These are phyloP conservation scores for Neopelma chrysocephalum DNA, from an alignment of 2,797 vertebrate genomes.

Conservation along the genomic window DNA sequence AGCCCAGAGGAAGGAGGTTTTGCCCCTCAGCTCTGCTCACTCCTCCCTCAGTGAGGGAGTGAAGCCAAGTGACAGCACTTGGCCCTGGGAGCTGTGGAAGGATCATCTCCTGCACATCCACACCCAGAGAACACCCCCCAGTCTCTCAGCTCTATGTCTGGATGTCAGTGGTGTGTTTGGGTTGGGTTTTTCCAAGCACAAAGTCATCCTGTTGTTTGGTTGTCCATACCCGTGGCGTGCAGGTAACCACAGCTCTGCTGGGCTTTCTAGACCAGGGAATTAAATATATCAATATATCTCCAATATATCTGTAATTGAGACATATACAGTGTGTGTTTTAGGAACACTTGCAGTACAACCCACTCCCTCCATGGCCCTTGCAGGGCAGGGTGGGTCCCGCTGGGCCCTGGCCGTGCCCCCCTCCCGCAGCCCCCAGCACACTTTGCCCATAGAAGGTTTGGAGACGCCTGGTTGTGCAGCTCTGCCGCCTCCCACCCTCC, in stretches of 20 bases:
- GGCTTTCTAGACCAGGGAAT: background rate
- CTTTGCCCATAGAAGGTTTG: constrained; percentile 61
- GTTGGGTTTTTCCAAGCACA: background rate
- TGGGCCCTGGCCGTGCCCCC: rapidly evolving
- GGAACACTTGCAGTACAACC: rapidly evolving
- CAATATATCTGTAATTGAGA: background rate
- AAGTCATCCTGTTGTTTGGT: rapidly evolving
- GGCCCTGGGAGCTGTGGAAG: background rate
- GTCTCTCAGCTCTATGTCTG: background rate
- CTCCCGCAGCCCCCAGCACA: background rate
- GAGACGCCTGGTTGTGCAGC: background rate
- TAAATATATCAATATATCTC: background rate
- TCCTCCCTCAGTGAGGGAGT: rapidly evolving
- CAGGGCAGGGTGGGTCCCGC: background rate
- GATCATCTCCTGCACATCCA: rapidly evolving
- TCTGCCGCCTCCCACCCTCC: constrained; percentile 64
- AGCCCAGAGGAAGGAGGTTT: background rate
- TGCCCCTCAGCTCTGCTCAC: rapidly evolving
- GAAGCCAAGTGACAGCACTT: rapidly evolving
- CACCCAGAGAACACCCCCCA: background rate
- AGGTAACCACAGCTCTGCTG: background rate
- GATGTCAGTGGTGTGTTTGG: background rate
- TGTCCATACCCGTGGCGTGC: rapidly evolving
- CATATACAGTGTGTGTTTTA: background rate
- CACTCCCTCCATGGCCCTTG: rapidly evolving